Percentiles rank a stretch among this genome's conserved stretches.
phyloP scores from a whole-genome alignment of 2,113 vertebrate genomes.

The Sinocyclocheilus anophthalmus region DNA sequence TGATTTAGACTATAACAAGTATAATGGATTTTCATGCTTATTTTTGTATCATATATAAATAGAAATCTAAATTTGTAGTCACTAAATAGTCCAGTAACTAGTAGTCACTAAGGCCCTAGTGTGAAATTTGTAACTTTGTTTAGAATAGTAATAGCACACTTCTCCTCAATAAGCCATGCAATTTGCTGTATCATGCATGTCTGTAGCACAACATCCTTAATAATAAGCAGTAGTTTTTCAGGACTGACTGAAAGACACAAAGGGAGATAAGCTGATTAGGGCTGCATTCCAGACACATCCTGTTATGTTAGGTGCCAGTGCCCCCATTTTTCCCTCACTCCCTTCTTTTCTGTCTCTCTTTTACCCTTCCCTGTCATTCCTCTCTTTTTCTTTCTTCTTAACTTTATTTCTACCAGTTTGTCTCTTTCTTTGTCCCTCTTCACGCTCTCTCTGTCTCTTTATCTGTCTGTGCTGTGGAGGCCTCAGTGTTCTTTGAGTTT shows the following conservation, averaged over 20 bases:
- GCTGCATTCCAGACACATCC: slow-evolving; percentile 65
- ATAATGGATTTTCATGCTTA: not conserved
- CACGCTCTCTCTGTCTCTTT: slow-evolving; percentile 28
- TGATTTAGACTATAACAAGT: not conserved
- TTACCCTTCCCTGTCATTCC: slow-evolving; percentile 44
- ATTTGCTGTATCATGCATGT: not conserved
- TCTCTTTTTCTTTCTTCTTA: slow-evolving; percentile 30
- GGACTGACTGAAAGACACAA: slow-evolving; percentile 44
- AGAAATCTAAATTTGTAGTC: not conserved
- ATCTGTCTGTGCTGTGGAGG: slow-evolving; percentile 38
- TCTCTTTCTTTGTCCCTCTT: not conserved
- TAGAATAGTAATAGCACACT: not conserved
- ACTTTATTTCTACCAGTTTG: slow-evolving; percentile 1
- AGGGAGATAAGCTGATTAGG: slow-evolving; percentile 72
- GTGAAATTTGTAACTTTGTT: no score
- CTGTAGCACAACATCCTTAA: not conserved
- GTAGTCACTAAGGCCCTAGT: no score
- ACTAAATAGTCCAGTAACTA: no score
- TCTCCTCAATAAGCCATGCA: not conserved
- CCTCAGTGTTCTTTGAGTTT: slow-evolving; percentile 56
- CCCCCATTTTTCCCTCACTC: slow-evolving; percentile 25
- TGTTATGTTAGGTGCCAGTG: slow-evolving; percentile 61
- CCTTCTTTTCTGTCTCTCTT: slow-evolving; percentile 51
- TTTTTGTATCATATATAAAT: not conserved
- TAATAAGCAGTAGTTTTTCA: not conserved